Evolutionary conservation across 2,888 invertebrate genomes (phyloP).

Genomic region (Belgica antarctica): DNA sequence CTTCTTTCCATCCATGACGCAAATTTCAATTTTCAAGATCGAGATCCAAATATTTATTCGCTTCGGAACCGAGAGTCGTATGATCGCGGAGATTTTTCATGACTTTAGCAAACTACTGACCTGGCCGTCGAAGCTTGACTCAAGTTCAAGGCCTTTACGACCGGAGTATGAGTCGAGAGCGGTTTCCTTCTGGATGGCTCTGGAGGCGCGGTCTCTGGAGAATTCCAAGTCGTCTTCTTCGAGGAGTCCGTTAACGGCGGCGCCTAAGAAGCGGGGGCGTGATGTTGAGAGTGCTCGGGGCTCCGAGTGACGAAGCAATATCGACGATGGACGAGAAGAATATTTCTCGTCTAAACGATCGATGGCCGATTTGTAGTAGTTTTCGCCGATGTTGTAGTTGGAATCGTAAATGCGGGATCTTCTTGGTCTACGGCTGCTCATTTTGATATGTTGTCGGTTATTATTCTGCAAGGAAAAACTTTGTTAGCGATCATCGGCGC

Average conservation of each 20-base stretch:
- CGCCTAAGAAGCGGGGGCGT: neutral
- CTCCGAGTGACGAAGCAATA: constrained; percentile 9
- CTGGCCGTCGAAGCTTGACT: constrained; percentile 33
- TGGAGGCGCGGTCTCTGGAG: constrained; percentile 27
- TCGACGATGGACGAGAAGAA: constrained; percentile 47
- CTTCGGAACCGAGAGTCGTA: neutral
- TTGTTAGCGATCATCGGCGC: no score
- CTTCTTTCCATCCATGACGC: neutral
- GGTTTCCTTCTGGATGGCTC: constrained; percentile 27
- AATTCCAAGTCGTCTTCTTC: constrained; percentile 27
- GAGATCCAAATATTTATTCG: constrained; percentile 22
- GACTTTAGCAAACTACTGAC: constrained; percentile 35
- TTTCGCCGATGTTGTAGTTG: constrained; percentile 81
- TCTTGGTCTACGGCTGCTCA: constrained; percentile 50
- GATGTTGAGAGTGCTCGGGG: constrained; percentile 21
- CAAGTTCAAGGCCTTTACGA: constrained; percentile 29
- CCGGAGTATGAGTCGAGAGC: constrained; percentile 29
- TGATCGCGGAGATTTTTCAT: no score
- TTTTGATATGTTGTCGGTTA: constrained; percentile 33
- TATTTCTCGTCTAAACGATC: constrained; percentile 73
- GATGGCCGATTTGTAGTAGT: constrained; percentile 75
- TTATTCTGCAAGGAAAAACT: no score
- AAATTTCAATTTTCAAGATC: neutral
- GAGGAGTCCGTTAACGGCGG: neutral
- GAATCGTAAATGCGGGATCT: constrained; percentile 81